Evolutionary conservation across 2,113 vertebrate species (phyloP), one percentile per base, ranked within the genome.

Genomic region (Syrmaticus mikado): DNA sequence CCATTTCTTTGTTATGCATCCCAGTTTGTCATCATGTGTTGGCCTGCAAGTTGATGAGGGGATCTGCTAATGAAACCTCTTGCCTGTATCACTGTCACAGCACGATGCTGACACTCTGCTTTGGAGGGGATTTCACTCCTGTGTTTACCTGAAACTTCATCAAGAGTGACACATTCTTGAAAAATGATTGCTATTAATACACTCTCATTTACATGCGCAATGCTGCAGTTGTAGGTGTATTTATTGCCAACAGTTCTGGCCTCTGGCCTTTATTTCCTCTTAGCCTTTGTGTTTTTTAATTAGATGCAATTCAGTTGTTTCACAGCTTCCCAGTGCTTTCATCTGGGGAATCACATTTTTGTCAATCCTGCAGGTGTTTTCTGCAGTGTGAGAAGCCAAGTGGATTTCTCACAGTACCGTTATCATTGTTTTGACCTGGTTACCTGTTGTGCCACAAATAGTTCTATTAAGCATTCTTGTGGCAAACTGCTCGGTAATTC

Each of bases 301-400:
- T 90, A 94, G 76, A 68, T 90, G 72, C 41, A 53, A 6, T 89
- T 92, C 57, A 74, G n/a, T 81, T 84, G 36, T 92, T 91, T 91
- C 41, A 58, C 65, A 75, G 70, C 61, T 92, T 84, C 50, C 57
- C 84, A 67, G 62, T 34, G 11, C 60, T 83, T 92, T 84, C 50
- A 34, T 88, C 80, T 88, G 24, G 72, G 76, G 64, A 92, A 40
- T 79, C 1, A 3, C 19, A 9, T 3, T 45, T 82, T 87, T 84
- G 50, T 55, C 16, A 77, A 40, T n/a, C 53, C 58, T 87, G 53
- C 58, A 85, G 75, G 60, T 81, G 32, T 77, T 76, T 82, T 41
- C 73, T 81, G 24, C 53, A 61, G 32, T 89, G 25, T 73, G 22
- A 74, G 85, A 73, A 77, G 16, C 22, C 45, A 79, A 38, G 38